Base-by-base conservation (phyloP, 1,140 invertebrate species). In the Harpegnathos saltator region DNA sequence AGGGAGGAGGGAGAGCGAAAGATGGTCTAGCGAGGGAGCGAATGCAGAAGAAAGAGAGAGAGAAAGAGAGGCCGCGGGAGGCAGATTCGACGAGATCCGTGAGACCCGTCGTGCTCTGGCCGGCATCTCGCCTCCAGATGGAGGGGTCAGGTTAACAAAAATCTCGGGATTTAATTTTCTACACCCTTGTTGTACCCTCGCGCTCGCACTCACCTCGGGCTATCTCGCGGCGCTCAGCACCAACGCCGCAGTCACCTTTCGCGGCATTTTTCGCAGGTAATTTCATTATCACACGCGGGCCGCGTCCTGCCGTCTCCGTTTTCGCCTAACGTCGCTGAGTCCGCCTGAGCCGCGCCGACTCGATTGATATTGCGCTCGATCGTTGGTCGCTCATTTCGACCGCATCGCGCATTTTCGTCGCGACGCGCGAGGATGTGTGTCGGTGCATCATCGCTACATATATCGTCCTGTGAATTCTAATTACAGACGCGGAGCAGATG, bases 91-190 rank as follows among this genome's bases (percentile, higher is more conserved):
- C 69, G 85, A 84, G 85, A 82, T 82, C 75, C 85, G 85, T 82
- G 86, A 65, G 78, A 69, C 75, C 69, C 58, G 75, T 84, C 83
- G 87, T 90, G 87, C 84, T 91, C 87, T 90, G 87, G 89, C 89
- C 86, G 89, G 69, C 89, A 89, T 90, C 88, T 89, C 88, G 82
- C 82, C 85, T 83, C 80, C 61, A 58, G 56, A 44, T 71, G 22
- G 22, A 58, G 82, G 33, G 59, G 81, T 29, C 22, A 62, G 81
- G 56, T 86, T 82, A 88, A 84, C 86, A 90, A 92, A 92, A 92
- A 91, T 92, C 84, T 68, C 88, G 82, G 85, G 88, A 93, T 92
- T 93, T 93, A 92, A 93, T 93, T 93, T 91, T 92, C 92, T 91
- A 87, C 83, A 85, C 87, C 85, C 88, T 91, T 91, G 87, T n/a